Evolutionary conservation across 92 coral and sea anemone genomes (phyloP).

Genomic region (Siderastrea siderea): DNA sequence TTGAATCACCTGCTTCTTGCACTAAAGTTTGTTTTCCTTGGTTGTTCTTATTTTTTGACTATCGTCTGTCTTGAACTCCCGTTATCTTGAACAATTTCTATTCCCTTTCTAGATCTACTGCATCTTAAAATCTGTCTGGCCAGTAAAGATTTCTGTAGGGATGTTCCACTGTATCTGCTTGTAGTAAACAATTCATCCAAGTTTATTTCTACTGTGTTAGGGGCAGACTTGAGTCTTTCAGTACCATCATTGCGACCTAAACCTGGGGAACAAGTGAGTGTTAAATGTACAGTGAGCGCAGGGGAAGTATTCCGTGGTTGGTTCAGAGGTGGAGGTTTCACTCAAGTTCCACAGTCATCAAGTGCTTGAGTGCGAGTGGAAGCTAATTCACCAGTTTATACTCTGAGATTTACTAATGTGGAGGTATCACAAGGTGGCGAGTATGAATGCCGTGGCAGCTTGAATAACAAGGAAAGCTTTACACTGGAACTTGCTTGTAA

Average conservation of each 20-base stretch:
- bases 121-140: too few species aligned
- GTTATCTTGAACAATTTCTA: too few species aligned
- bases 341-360: neutral
- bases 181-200: neutral
- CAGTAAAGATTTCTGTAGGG: too few species aligned
- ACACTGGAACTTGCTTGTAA: conserved; percentile 46
- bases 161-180: too few species aligned
- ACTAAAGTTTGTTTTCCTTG: too few species aligned
- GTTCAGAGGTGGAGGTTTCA: conserved; percentile 16
- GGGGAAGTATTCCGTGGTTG: conserved; percentile 61
- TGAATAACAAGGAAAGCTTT: neutral
- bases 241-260: neutral
- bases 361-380: conserved; percentile 21
- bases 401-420: conserved; percentile 32
- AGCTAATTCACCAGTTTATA: neutral
- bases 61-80: too few species aligned
- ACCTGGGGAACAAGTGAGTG: neutral
- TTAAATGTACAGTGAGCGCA: conserved; percentile 16
- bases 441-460: conserved; percentile 60
- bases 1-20: too few species aligned
- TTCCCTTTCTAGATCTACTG: too few species aligned
- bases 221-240: neutral
- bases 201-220: neutral
- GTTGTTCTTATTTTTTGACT: too few species aligned
- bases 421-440: conserved; percentile 43